phyloP scores from a whole-genome alignment of 2,113 vertebrate species.

The Gallinago media region DNA sequence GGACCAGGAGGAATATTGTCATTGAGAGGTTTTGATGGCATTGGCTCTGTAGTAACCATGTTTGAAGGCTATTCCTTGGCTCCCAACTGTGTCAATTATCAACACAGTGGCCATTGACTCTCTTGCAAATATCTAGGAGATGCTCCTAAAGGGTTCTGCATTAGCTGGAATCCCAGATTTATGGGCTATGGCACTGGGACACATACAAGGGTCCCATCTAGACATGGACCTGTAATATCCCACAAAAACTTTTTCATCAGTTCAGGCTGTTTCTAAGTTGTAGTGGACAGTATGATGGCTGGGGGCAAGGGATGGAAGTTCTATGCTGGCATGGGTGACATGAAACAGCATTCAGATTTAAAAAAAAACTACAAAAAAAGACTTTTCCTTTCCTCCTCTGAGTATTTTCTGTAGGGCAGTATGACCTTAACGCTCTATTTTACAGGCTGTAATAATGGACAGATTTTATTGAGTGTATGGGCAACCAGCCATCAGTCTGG shows the following conservation, averaged over 20 bases:
- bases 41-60: neutral
- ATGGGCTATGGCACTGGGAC: neutral
- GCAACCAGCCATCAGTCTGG: constrained; percentile 18
- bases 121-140: neutral
- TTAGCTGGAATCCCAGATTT: neutral
- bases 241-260: neutral
- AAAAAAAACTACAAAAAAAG: neutral
- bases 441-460: constrained; percentile 20
- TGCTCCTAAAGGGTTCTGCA: neutral
- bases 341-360: neutral
- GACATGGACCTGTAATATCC: no score
- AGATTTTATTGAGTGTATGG: constrained; percentile 33
- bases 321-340: neutral
- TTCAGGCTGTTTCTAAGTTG: neutral
- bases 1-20: neutral
- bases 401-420: neutral
- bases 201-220: neutral
- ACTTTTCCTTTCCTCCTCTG: neutral
- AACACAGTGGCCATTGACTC: no score
- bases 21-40: neutral
- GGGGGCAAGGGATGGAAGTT: neutral
- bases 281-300: neutral
- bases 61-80: neutral
- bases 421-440: constrained; percentile 15
- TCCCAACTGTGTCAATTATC: fast-evolving